phyloP scores from a whole-genome alignment of 1,140 invertebrate genomes.

The Tribolium castaneum region DNA sequence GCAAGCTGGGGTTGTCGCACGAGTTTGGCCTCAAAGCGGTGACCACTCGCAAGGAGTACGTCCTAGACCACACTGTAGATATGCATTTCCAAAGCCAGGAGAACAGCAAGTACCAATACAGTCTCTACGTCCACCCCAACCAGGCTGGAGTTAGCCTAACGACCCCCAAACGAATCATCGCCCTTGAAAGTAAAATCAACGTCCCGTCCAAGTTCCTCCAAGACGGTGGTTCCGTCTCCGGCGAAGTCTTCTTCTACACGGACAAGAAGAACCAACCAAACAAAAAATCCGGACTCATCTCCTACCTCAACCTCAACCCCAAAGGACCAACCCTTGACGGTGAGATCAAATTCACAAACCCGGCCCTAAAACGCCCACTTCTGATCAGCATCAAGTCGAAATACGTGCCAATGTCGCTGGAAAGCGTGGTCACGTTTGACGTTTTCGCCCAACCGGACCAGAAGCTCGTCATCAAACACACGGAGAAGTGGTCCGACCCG shows the following conservation, averaged over 20 bases:
- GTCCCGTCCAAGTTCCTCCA: constrained; percentile 12
- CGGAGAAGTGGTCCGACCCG: not conserved
- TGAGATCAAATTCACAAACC: constrained; percentile 73
- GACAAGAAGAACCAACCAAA: constrained; percentile 77
- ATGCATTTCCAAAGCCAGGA: constrained; percentile 75
- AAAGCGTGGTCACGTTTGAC: constrained; percentile 64
- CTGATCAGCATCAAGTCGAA: constrained; percentile 60
- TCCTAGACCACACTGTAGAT: constrained; percentile 73
- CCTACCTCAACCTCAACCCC: constrained; percentile 65
- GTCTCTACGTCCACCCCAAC: constrained; percentile 72
- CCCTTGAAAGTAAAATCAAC: constrained; percentile 65
- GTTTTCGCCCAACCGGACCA: constrained; percentile 73
- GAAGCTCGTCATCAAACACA: constrained; percentile 65
- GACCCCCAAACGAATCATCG: constrained; percentile 74
- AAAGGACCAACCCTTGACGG: constrained; percentile 66
- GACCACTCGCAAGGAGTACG: constrained; percentile 69
- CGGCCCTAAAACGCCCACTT: constrained; percentile 72
- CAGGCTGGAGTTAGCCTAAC: constrained; percentile 69
- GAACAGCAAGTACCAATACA: constrained; percentile 76
- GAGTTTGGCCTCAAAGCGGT: constrained; percentile 76
- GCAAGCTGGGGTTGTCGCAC: constrained; percentile 76
- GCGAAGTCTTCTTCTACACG: constrained; percentile 71
- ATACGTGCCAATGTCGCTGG: not conserved
- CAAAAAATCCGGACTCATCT: constrained; percentile 69
- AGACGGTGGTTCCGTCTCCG: constrained; percentile 62